These are phyloP conservation scores for Acyrthosiphon pisum DNA, from an alignment of 1,140 invertebrate species.

Conservation along the genomic window DNA sequence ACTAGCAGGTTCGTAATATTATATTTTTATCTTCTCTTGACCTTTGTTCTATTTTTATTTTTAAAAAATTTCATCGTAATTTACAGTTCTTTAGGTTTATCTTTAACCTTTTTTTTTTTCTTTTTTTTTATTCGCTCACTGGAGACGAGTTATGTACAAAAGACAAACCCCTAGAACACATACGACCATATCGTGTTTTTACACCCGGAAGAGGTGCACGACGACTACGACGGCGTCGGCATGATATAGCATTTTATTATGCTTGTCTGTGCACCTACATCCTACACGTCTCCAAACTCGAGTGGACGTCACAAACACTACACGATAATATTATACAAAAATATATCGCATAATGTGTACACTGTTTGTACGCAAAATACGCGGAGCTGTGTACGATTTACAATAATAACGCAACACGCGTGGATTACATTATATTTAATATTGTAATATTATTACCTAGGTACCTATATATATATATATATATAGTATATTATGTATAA, in stretches of 20 bases:
- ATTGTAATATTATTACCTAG: not conserved
- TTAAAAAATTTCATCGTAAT: not conserved
- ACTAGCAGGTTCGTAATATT: not conserved
- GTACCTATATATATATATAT: too few species aligned
- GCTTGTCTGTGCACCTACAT: not conserved
- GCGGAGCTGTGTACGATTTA: not conserved
- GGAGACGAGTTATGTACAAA: not conserved
- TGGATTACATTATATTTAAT: not conserved
- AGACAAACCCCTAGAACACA: not conserved
- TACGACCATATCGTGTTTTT: not conserved
- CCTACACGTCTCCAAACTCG: not conserved
- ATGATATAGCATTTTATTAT: slow-evolving; percentile 18
- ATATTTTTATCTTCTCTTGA: not conserved
- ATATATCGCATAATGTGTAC: not conserved
- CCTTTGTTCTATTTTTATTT: not conserved
- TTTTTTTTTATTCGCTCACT: not conserved
- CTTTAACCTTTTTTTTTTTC: not conserved
- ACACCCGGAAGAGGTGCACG: not conserved
- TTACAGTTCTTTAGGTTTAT: not conserved
- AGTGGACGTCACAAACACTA: not conserved
- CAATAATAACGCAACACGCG: not conserved
- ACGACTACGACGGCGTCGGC: not conserved
- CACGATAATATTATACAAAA: not conserved
- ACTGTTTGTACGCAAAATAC: not conserved
- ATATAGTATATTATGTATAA: not conserved